Percentiles rank a stretch among this genome's conserved stretches.
These are phyloP conservation scores for Loxodonta africana DNA, from an alignment of 2,113 vertebrate genomes.

Conservation along the genomic window DNA sequence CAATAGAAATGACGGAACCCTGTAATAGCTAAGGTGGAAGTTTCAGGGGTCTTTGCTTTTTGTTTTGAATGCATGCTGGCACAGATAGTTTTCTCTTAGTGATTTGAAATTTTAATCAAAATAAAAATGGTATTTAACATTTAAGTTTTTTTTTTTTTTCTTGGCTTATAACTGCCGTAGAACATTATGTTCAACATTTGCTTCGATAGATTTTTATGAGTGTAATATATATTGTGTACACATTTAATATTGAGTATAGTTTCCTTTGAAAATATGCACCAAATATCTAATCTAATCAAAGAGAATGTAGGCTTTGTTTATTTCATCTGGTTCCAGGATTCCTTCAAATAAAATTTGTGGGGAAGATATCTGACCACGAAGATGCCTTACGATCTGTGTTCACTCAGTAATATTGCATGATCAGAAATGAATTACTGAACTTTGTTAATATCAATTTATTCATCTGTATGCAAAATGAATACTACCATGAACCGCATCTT, in stretches of 20 bases:
- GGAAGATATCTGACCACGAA: neutral
- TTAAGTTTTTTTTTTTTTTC: neutral
- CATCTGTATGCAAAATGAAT: neutral
- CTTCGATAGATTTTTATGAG: neutral
- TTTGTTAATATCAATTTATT: neutral
- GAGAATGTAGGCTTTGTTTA: neutral
- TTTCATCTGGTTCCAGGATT: neutral
- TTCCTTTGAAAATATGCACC: neutral
- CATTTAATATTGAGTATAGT: neutral
- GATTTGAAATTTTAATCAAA: neutral
- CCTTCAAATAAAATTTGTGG: neutral
- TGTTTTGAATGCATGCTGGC: neutral
- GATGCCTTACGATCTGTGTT: neutral
- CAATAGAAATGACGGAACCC: neutral
- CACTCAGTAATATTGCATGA: neutral
- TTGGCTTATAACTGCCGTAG: neutral
- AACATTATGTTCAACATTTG: neutral
- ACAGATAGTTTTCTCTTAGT: neutral
- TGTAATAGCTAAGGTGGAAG: slow-evolving; percentile 13
- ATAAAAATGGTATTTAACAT: neutral
- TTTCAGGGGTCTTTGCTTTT: slow-evolving; percentile 27
- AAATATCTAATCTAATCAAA: neutral
- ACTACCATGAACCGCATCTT: rapidly evolving
- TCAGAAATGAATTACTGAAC: neutral
- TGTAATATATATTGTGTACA: neutral